A percentile compares a stretch with the other conserved stretches of the same genome.
These are phyloP conservation scores for Urocitellus parryii DNA, from an alignment of 2,113 vertebrate species.

Conservation along the genomic window DNA sequence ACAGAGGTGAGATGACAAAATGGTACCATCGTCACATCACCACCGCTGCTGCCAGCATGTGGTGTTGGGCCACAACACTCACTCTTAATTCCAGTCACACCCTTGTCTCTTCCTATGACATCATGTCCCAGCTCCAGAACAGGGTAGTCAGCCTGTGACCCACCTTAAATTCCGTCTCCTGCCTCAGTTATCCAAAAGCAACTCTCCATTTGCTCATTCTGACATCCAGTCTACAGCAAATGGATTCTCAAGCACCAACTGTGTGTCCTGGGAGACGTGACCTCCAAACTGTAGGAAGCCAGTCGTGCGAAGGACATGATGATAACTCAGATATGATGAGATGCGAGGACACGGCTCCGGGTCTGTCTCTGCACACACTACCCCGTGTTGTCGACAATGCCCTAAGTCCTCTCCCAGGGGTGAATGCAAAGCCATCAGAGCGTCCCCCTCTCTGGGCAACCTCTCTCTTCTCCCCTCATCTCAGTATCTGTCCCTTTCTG, in stretches of 20 bases:
- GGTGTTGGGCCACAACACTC: fast-evolving
- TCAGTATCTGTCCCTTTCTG: neutral
- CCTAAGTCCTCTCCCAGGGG: neutral
- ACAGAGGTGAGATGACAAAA: neutral
- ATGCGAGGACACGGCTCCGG: neutral
- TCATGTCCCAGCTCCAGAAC: neutral
- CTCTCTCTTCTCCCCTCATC: neutral
- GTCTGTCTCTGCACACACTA: neutral
- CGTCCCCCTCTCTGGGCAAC: neutral
- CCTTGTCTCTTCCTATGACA: neutral
- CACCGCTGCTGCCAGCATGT: fast-evolving
- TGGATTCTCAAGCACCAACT: neutral
- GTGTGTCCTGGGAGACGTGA: neutral
- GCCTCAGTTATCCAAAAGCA: neutral
- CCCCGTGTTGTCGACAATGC: neutral
- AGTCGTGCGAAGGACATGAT: neutral
- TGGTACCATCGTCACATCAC: neutral
- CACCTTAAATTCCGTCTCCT: neutral
- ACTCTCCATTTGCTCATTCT: neutral
- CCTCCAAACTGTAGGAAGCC: neutral
- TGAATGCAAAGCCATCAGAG: neutral
- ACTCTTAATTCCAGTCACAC: neutral
- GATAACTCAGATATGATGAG: neutral
- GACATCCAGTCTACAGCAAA: neutral
- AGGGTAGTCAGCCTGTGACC: neutral